These are phyloP conservation scores for Leptopilina drosophilae DNA, from an alignment of 2,888 invertebrate species.

Conservation along the genomic window DNA sequence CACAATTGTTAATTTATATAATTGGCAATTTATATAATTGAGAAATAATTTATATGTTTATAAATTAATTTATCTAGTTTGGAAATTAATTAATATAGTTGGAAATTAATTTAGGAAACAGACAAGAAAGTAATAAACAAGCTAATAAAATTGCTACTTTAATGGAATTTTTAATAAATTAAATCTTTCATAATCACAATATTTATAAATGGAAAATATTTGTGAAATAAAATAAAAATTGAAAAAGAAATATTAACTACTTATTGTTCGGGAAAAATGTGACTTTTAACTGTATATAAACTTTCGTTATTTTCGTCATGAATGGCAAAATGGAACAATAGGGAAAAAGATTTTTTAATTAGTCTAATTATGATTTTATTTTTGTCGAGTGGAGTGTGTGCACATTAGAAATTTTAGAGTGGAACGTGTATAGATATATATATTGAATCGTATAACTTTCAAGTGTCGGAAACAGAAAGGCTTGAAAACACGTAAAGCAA, in stretches of 20 bases:
- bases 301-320: neutral
- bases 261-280: too few relatives aligned
- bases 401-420: conserved; percentile 2
- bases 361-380: neutral
- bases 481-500: conserved; percentile 24
- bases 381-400: neutral
- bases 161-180: too few relatives aligned
- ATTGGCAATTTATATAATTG: too few relatives aligned
- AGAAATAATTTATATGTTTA: too few relatives aligned
- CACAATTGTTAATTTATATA: too few relatives aligned
- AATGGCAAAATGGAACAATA: neutral
- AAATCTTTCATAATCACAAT: too few relatives aligned
- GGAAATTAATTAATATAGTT: too few relatives aligned
- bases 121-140: too few relatives aligned
- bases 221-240: neutral
- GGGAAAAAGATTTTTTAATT: neutral
- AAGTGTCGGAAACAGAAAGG: conserved; percentile 13
- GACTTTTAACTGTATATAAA: too few relatives aligned
- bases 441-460: neutral
- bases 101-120: too few relatives aligned
- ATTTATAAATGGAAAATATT: neutral
- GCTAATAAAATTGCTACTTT: too few relatives aligned
- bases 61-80: too few relatives aligned
- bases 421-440: neutral
- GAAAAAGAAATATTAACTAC: neutral